Evolutionary conservation across 2,113 vertebrate genomes (phyloP), one percentile per base, ranked within the genome.

Genomic region (Myrmophylax atrothorax): DNA sequence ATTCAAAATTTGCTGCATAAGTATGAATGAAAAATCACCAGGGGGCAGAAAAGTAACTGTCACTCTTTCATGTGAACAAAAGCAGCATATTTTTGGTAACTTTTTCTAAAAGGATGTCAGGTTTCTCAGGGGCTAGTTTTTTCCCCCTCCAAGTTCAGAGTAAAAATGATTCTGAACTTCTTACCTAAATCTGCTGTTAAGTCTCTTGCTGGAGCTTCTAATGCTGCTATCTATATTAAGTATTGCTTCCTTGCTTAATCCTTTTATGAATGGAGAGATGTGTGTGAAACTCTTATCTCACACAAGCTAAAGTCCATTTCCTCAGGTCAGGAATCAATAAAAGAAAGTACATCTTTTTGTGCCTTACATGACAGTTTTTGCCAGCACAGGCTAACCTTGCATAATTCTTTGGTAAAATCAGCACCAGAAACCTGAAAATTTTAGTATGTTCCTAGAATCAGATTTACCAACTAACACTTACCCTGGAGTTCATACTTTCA

Each of bases 191-290:
- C n/a, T 80, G 9, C 53, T 79, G 8, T 73, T 58, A 60, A 60
- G 14, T 49, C 19, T 80, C n/a, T 56, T 87, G 22, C 14, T 88
- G 50, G 25, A 79, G 46, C 23, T 87, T 91, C 78, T 91, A 79
- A 29, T 91, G 26, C 33, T 89, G 7, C 40, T 75, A 2, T 70
- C 56, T 76, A 66, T 37, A 60, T 49, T 66, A 96, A 91, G 55
- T 59, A 77, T 8, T 90, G 22, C 55, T 96, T 94, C 74, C 9
- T 83, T 94, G 88, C 46, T 29, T 82, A 93, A 68, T 93, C 26
- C 91, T 94, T 44, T 33, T 60, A 89, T 82, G 64, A 77, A 47
- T 42, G 33, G 25, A 76, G 38, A 63, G n/a, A 62, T 77, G 33
- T 73, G 63, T 95, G 62, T 73, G 55, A 66, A 58, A 31, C 44